These are phyloP conservation scores for Eucriotettix oculatus DNA, from an alignment of 2,888 invertebrate genomes.

Conservation along the genomic window DNA sequence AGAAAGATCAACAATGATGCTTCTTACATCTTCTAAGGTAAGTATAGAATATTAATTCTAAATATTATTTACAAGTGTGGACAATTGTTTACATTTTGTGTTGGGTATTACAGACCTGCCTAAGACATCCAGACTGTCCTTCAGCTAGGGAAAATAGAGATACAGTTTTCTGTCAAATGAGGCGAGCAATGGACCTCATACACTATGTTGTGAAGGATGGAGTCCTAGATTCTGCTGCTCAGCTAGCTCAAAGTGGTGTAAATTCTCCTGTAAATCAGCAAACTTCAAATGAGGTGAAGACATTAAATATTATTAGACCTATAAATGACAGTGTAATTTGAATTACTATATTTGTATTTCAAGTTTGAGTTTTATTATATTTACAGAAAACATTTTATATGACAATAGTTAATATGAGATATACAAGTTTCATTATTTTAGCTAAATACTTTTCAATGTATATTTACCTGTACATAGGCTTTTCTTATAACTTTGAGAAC, in stretches of 20 bases:
- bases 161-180: slow-evolving; percentile 95
- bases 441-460: too few relatives aligned
- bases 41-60: slow-evolving; percentile 3
- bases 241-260: slow-evolving; percentile 11
- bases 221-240: slow-evolving; percentile 41
- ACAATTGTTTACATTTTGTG: background rate
- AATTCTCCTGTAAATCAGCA: slow-evolving; percentile 17
- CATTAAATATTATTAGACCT: too few relatives aligned
- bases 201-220: slow-evolving; percentile 96
- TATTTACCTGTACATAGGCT: too few relatives aligned
- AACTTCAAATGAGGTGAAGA: slow-evolving; percentile 14
- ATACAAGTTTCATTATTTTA: too few relatives aligned
- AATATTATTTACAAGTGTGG: background rate
- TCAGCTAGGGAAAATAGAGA: slow-evolving; percentile 90
- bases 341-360: too few relatives aligned
- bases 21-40: slow-evolving; percentile 92
- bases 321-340: too few relatives aligned
- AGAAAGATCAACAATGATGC: slow-evolving; percentile 90
- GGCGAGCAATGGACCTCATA: slow-evolving; percentile 91
- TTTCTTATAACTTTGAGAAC: too few relatives aligned
- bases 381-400: too few relatives aligned
- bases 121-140: slow-evolving; percentile 86
- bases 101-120: slow-evolving; percentile 48
- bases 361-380: too few relatives aligned
- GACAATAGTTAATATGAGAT: too few relatives aligned